A percentile compares a stretch with the other conserved stretches of the same genome.
Conservation (phyloP, 2,797 vertebrate genomes). For the Pseudomugil tenellus region DNA sequence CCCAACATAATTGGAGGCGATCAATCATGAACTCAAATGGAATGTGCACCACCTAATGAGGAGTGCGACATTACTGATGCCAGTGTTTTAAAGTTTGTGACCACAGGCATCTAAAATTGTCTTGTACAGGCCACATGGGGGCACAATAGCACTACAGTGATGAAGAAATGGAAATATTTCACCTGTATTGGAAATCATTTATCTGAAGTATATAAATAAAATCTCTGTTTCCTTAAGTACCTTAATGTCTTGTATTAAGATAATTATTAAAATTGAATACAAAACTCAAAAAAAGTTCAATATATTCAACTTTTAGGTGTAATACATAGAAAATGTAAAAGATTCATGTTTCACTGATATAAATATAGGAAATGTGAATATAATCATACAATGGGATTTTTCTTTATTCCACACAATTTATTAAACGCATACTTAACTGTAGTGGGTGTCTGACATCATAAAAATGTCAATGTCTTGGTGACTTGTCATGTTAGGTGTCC, state of each 20-base stretch:
- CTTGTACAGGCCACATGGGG: slow-evolving; percentile 68
- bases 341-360: no score
- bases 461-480: no score
- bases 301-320: no score
- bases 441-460: no score
- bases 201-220: neutral
- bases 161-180: neutral
- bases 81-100: slow-evolving; percentile 32
- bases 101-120: slow-evolving; percentile 20
- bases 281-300: no score
- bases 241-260: neutral
- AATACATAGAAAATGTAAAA: no score
- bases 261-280: neutral
- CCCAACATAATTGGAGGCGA: slow-evolving; percentile 71
- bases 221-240: neutral
- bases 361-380: no score
- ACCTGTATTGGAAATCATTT: neutral
- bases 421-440: no score
- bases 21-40: slow-evolving; percentile 72
- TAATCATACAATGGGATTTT: no score
- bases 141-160: slow-evolving; percentile 52
- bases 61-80: slow-evolving; percentile 50
- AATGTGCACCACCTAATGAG: slow-evolving; percentile 51
- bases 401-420: no score
- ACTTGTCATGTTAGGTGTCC: no score